Base-by-base conservation (phyloP, 1,140 invertebrate genomes). In the Cyrtorhinus lividipennis region DNA sequence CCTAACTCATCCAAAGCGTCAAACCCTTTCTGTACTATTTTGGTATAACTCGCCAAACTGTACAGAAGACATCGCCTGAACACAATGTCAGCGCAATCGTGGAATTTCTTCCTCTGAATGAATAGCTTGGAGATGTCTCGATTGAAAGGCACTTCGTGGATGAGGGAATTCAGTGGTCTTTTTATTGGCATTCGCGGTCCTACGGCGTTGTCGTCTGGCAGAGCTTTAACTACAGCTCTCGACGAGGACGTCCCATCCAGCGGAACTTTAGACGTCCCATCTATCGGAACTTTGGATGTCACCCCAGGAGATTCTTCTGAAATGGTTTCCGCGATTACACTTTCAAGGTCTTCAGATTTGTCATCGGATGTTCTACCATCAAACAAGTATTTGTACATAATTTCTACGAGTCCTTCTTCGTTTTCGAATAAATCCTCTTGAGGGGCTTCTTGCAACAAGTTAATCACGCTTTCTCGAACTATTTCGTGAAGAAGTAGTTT, bases 31-130 rank as follows among this genome's bases (percentile, higher is more conserved):
- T 53, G 10, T 5, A 53, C 18, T 12, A 53, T 53, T 12, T 53
- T 53, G 48, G 48, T 53, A 20, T 53, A 53, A 13, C 20, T 53
- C 10, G 48, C 48, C 48, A 53, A 53, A 53, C 48, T 53, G 18
- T 53, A 53, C 48, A 53, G 20, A 8, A 53, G 18, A 53, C 48
- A 53, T 5, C 48, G 8, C 5, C 48, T 12, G 18, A 15, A 53
- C 10, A 53, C 48, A 13, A 53, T 53, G 8, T 10, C 48, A 20
- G 8, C 10, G 20, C 48, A 53, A 53, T 53, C 48, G 10, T 53
- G 48, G 20, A 53, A 53, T 22, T 53, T 53, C 20, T 53, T 53
- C 48, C 48, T 8, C 20, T 53, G 48, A 53, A 53, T 53, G 48
- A 53, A 53, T 20, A 53, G 20, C 5, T 22, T 12, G 48, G 48